A percentile compares a stretch with the other conserved stretches of the same genome.
phyloP scores from a whole-genome alignment of 2,113 vertebrate species.

The Mustela nigripes region DNA sequence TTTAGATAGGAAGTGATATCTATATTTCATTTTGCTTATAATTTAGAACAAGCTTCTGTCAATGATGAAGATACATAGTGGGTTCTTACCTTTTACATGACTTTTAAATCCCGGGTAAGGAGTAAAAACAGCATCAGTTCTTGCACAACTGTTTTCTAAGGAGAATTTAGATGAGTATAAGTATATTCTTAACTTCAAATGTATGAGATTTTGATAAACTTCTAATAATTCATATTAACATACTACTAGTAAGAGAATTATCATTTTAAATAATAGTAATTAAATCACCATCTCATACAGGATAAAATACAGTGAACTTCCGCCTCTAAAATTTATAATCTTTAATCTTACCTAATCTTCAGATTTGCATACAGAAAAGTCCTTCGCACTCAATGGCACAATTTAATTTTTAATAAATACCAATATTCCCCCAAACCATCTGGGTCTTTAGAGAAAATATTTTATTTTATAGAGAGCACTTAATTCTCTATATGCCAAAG shows the following conservation, averaged over 20 bases:
- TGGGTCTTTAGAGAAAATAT: constrained; percentile 33
- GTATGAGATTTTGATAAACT: constrained; percentile 50
- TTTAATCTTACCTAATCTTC: constrained; percentile 50
- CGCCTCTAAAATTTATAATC: constrained; percentile 46
- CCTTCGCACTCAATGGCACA: constrained; percentile 19
- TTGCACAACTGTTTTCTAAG: constrained; percentile 98
- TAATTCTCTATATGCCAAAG: constrained; percentile 10
- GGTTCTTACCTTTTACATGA: constrained; percentile 95
- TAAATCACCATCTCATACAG: constrained; percentile 3
- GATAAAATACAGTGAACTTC: constrained; percentile 32
- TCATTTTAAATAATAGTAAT: constrained; percentile 49
- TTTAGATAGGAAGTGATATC: constrained; percentile 45
- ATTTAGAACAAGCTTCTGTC: constrained; percentile 16
- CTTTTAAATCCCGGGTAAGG: constrained; percentile 99
- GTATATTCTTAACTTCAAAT: constrained; percentile 69
- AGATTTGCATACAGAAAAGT: constrained; percentile 53
- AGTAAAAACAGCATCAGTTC: constrained; percentile 98
- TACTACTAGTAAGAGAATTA: constrained; percentile 37
- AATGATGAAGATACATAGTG: neutral
- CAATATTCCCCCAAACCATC: constrained; percentile 1
- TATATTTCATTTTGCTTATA: constrained; percentile 48
- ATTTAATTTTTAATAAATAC: constrained; percentile 58
- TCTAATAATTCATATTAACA: constrained; percentile 48
- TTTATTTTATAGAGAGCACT: neutral
- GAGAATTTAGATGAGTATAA: constrained; percentile 69